Evolutionary conservation across 2,888 invertebrate species (phyloP), one percentile per base, ranked within the genome.

Genomic region (Lacanobia oleracea): DNA sequence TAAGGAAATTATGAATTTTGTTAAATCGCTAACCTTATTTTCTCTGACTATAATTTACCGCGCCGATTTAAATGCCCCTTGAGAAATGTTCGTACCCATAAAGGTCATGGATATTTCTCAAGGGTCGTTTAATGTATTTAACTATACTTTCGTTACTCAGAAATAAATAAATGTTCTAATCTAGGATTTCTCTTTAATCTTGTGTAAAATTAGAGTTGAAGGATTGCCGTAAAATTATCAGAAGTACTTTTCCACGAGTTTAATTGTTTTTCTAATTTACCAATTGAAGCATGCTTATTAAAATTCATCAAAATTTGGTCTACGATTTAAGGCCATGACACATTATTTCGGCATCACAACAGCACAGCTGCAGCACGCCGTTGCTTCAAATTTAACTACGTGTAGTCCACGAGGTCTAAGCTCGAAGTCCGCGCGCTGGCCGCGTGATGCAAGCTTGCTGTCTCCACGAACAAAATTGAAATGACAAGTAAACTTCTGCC

Each of bases 71-170:
- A 72, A 64, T 0, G 23, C 16, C 50, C 48, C 56, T n/a, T 18
- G 72, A 50, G 73, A 43, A 56, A 64, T 56, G 23, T 43, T 56
- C n/a, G 9, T 9, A 27, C 21, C 54, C 8, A 0, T 61, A 14
- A 70, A 40, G 48, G 56, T 43, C 56, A 73, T 9, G 50, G 62
- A 43, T 64, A 73, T 57, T 50, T 50, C 50, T 50, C 56, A 0
- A 57, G 65, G 12, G 56, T 4, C 16, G 9, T 50, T 73, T 50
- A 43, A 57, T 64, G 33, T 56, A 56, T 50, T 73, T 43, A 9
- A 57, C 4, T 57, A 33, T 56, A 48, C 16, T 3, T 10, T 57
- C 4, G 16, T 50, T 16, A 48, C n/a, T 61, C 37, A 51, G 18
- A 71, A 50, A 21, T 50, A 27, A 18, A 40, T 33, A 21, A n/a